phyloP scores from a whole-genome alignment of 2,113 vertebrate genomes.

The Anolis carolinensis region DNA sequence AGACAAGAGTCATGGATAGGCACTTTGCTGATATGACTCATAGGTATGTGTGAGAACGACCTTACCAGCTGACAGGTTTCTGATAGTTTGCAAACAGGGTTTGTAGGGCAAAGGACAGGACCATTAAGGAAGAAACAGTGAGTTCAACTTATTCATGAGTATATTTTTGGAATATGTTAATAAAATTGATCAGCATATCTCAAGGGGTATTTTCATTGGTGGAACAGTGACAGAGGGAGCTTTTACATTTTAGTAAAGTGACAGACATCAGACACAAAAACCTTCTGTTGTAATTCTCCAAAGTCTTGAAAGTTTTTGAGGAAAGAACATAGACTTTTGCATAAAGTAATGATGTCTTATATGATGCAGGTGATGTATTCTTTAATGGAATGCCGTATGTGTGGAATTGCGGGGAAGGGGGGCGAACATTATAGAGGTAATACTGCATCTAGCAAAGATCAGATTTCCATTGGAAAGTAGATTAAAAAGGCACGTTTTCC shows the following conservation, averaged over 20 bases:
- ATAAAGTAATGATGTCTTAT: background rate
- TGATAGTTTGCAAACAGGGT: background rate
- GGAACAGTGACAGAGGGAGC: background rate
- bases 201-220: background rate
- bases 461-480: background rate
- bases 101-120: background rate
- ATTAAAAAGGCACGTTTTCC: background rate
- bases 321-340: background rate
- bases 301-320: background rate
- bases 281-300: background rate
- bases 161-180: background rate
- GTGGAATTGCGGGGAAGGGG: background rate
- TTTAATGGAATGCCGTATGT: background rate
- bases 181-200: background rate
- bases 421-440: background rate
- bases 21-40: background rate
- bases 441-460: background rate
- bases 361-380: too few species aligned
- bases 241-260: background rate
- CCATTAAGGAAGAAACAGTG: background rate
- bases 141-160: too few species aligned
- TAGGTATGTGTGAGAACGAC: background rate
- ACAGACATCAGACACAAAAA: background rate
- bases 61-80: background rate
- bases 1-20: background rate